phyloP scores from a whole-genome alignment of 2,888 invertebrate species.

The Orthosia cruda region DNA sequence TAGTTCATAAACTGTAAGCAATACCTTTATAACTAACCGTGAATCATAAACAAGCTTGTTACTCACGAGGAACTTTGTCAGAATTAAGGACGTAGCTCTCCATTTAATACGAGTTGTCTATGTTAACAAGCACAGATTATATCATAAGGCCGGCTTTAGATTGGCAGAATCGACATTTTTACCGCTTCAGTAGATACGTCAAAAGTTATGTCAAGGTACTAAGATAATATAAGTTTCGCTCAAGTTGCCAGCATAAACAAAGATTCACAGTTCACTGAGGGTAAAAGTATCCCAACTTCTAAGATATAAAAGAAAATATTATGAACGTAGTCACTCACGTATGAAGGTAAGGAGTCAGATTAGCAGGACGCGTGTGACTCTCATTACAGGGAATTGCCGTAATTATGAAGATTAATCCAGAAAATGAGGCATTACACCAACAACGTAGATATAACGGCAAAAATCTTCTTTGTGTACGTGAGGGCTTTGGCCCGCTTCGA shows the following conservation, averaged over 20 bases:
- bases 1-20: constrained; percentile 25
- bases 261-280: constrained; percentile 49
- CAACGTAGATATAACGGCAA: constrained; percentile 67
- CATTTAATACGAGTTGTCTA: neutral
- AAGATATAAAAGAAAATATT: constrained; percentile 56
- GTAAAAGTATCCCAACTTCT: constrained; percentile 61
- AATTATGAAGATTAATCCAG: no score
- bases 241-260: constrained; percentile 61
- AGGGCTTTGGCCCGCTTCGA: constrained; percentile 60
- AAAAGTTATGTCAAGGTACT: constrained; percentile 51
- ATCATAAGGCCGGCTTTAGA: constrained; percentile 21
- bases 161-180: constrained; percentile 47
- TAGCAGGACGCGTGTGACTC: no score
- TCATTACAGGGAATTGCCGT: no score
- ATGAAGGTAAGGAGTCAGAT: no score
- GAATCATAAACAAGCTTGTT: constrained; percentile 4
- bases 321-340: no score
- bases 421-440: constrained; percentile 63
- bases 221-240: constrained; percentile 51
- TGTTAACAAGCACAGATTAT: constrained; percentile 34
- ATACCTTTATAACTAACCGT: constrained; percentile 28
- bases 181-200: constrained; percentile 54
- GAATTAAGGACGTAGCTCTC: no score
- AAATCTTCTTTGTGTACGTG: constrained; percentile 72
- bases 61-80: no score